phyloP scores from a whole-genome alignment of 2,797 vertebrate genomes.

The Siniperca obscura region DNA sequence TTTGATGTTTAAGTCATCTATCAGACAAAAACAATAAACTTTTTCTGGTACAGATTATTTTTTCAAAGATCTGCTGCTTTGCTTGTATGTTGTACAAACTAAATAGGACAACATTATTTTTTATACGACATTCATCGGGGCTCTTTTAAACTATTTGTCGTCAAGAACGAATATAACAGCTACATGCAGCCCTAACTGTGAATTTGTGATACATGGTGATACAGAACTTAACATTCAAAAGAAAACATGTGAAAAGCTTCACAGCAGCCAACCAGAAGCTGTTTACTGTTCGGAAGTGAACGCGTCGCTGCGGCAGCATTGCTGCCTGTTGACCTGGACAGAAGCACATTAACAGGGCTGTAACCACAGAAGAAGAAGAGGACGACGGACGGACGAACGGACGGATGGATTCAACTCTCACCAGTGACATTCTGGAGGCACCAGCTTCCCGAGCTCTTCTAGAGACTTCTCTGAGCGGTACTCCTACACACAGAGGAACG shows the following conservation, averaged over 20 bases:
- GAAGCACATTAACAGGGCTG: background rate
- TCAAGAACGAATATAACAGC: too few species aligned
- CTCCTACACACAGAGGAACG: constrained; percentile 83
- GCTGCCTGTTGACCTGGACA: background rate
- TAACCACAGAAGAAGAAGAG: background rate
- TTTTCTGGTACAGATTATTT: too few species aligned
- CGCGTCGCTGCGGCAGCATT: background rate
- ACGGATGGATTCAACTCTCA: constrained; percentile 71
- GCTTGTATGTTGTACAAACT: too few species aligned
- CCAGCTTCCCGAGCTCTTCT: constrained; percentile 95
- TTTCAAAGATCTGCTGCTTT: background rate
- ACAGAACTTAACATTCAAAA: background rate
- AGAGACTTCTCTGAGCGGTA: constrained; percentile 98
- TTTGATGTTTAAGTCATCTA: too few species aligned
- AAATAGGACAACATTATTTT: too few species aligned
- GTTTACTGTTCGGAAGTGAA: background rate
- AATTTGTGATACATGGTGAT: background rate
- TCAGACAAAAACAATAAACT: too few species aligned
- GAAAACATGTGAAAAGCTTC: too few species aligned
- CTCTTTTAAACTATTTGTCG: too few species aligned
- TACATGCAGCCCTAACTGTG: too few species aligned
- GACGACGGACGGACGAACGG: background rate
- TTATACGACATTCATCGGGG: too few species aligned
- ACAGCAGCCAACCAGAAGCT: background rate
- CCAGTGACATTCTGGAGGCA: constrained; percentile 98